Evolutionary conservation across 2,113 vertebrate species (phyloP).

Genomic region (Martes martes): DNA sequence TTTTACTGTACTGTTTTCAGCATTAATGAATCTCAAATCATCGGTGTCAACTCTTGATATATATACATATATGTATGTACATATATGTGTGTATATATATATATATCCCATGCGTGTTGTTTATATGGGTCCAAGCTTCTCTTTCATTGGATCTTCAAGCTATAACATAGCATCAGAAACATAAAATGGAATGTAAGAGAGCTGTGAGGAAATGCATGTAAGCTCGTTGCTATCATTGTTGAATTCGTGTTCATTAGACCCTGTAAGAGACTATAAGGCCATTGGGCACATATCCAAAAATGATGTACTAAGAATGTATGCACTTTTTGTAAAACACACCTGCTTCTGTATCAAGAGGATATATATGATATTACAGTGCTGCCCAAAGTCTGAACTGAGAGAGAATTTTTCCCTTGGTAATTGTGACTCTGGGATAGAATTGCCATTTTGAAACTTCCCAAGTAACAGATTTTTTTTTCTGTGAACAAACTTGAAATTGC

Average conservation of each 20-base stretch:
- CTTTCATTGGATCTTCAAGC: not conserved
- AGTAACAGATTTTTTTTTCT: not conserved
- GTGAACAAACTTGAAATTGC: not conserved
- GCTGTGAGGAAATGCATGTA: not conserved
- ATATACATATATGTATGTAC: not conserved
- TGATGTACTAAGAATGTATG: not conserved
- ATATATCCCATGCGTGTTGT: not conserved
- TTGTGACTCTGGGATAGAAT: conserved; percentile 17
- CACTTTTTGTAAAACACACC: not conserved
- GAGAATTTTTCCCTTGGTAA: not conserved
- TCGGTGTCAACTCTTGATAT: conserved; percentile 14
- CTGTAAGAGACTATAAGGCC: not conserved
- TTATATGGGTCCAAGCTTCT: conserved; percentile 29
- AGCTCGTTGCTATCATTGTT: conserved; percentile 19
- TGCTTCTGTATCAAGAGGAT: not conserved
- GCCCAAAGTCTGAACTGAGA: not conserved
- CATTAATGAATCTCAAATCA: conserved; percentile 35
- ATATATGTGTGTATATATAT: too few relatives aligned
- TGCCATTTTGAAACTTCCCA: conserved; percentile 29
- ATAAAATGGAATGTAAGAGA: not conserved
- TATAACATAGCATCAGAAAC: conserved; percentile 36
- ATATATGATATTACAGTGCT: not conserved
- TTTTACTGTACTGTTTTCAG: conserved; percentile 26
- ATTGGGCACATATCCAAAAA: conserved; percentile 23
- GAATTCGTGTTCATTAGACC: conserved; percentile 13